Conservation (phyloP, 2,113 vertebrate genomes). For the Rhynchomys soricoides region DNA sequence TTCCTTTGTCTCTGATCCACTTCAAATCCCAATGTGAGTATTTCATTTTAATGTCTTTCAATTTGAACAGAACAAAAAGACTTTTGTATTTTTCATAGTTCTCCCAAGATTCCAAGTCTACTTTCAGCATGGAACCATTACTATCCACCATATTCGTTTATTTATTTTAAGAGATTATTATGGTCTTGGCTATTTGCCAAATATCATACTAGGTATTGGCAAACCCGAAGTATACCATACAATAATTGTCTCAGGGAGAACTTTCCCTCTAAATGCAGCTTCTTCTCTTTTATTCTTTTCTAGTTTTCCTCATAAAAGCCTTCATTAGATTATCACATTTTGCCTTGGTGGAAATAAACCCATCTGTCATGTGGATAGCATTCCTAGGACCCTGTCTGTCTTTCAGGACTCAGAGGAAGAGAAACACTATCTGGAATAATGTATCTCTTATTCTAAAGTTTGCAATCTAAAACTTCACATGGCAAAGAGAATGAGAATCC, state of each 20-base stretch:
- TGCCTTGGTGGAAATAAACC: neutral
- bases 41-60: conserved; percentile 61
- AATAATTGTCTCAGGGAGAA: neutral
- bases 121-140: conserved; percentile 29
- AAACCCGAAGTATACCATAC: neutral
- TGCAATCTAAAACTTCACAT: neutral
- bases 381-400: neutral
- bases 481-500: neutral
- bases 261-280: neutral
- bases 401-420: neutral
- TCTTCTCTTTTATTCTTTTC: conserved; percentile 17
- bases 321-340: conserved; percentile 3
- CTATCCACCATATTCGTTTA: neutral
- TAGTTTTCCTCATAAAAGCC: neutral
- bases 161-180: conserved; percentile 3
- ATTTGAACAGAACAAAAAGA: neutral
- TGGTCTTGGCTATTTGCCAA: conserved; percentile 45
- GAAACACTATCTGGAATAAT: neutral
- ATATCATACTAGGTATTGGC: neutral
- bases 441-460: neutral
- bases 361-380: neutral
- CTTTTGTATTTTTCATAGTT: neutral
- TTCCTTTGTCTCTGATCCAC: neutral
- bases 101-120: conserved; percentile 1
- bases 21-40: conserved; percentile 41